Evolutionary conservation across 2,113 vertebrate genomes (phyloP), one percentile per base, ranked within the genome.

Genomic region (Oncorhynchus gorbuscha): DNA sequence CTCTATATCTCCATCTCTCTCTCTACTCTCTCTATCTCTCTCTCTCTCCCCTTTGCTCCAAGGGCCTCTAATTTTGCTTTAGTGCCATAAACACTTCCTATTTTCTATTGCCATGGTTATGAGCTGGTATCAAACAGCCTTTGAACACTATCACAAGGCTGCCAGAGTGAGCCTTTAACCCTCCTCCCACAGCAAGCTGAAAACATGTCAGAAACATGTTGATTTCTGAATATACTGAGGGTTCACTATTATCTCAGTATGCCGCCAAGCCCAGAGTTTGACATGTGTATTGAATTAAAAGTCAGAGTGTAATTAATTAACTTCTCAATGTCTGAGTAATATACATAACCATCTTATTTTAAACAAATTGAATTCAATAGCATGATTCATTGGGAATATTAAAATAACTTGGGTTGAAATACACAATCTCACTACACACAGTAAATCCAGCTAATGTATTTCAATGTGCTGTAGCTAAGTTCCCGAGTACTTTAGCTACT

Each of bases 261-360:
- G 85, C 89, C 83, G 83, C 84, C 85, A 86, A 85, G 85, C 82
- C 78, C 76, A 72, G 79, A 81, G 76, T 74, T 81, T 90, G 87
- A 87, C 87, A 92, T 89, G 88, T 84, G 85, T 85, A 87, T 81
- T 84, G 74, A 86, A 90, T 87, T 85, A 86, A 88, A 89, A 84
- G 83, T 82, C 61, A 83, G 77, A 82, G 73, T 90, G 86, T 83
- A 88, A 90, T 90, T 86, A 88, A 87, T 90, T 89, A 81, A 81
- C 71, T 77, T 65, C 73, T 80, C 71, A 49, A 69, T n/a, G 67
- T 81, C 85, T 88, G 83, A 81, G 87, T 89, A 88, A 83, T 74
- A 78, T 73, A 64, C 78, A 73, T 68, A 82, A 80, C 80, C 72
- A 88, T 83, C 89, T 85, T 72, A 69, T 32, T 69, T 55, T 55